Evolutionary conservation across 2,888 invertebrate species (phyloP), one percentile per base, ranked within the genome.

Genomic region (Creontiades dilutus): DNA sequence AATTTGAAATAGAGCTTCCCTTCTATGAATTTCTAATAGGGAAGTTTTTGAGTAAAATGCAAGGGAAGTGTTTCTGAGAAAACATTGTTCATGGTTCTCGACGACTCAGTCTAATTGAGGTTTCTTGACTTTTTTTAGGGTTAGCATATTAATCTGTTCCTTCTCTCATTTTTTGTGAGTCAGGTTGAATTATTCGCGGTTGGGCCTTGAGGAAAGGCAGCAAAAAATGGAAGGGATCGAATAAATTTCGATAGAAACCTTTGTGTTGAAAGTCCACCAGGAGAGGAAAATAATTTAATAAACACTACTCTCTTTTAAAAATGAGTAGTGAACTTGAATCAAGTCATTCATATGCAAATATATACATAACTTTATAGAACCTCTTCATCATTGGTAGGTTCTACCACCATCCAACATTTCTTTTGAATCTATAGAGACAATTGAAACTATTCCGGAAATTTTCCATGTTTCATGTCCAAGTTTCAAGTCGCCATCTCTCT

Each of bases 381-480:
- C 48, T 14, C 80, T 47, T 80, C 68, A 46, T 46, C 23, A 80
- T 80, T 80, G 46, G 19, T 76, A n/a, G n/a, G n/a, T n/a, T n/a
- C n/a, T n/a, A 76, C 23, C 27, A 37, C 16, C 27, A 19, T 0
- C 27, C 76, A 14, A 23, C 28, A 23, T 76, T 76, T 76, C 14
- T 27, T 16, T 27, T 1, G 27, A 76, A 19, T 19, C 23, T 28
- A 5, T n/a, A n/a, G 7, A 57, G 5, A n/a, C 14, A 52, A 52
- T 52, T 57, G 5, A n/a, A 57, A 57, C 57, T 57, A n/a, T n/a
- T n/a, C 37, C 37, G 2, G 37, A 37, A 37, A 37, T 4, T 37
- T 2, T 37, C 37, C 37, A 37, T 7, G 3, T 7, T 4, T 57
- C 57, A 1, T 57, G 16, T 57, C 7, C 12, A 57, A 57, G 5